Evolutionary conservation across 2,113 vertebrate genomes (phyloP).

Genomic region (Parotia lawesii): DNA sequence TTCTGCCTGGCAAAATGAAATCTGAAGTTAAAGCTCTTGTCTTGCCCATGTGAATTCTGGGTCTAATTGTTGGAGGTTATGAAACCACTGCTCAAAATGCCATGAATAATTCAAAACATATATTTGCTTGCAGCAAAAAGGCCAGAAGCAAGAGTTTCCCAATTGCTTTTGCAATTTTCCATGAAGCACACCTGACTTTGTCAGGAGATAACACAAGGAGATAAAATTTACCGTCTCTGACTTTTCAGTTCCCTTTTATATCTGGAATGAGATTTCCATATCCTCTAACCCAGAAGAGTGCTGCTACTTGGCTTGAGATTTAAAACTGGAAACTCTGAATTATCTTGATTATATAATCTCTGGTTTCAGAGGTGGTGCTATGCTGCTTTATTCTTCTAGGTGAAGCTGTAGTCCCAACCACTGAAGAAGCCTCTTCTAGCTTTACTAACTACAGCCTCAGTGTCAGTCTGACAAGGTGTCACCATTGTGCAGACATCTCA

Average conservation of each 20-base stretch:
- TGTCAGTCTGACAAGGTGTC: not conserved
- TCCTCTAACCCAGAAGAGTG: not conserved
- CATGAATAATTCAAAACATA: conserved; percentile 36
- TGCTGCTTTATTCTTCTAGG: not conserved
- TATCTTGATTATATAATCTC: not conserved
- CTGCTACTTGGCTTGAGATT: not conserved
- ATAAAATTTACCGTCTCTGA: not conserved
- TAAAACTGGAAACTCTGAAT: not conserved
- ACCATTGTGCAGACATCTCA: not conserved
- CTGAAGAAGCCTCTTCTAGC: not conserved
- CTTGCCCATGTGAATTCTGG: not conserved
- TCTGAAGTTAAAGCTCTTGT: not conserved
- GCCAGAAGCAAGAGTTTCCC: not conserved
- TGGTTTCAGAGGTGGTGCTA: not conserved
- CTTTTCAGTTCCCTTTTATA: not conserved
- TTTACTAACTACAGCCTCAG: not conserved
- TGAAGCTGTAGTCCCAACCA: not conserved
- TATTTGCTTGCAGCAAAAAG: conserved; percentile 6
- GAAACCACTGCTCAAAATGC: not conserved
- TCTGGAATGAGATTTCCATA: not conserved
- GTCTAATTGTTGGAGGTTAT: not conserved
- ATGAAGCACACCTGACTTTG: conserved; percentile 3
- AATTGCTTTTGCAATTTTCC: conserved; percentile 9
- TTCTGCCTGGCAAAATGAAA: not conserved
- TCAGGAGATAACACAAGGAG: not conserved